Evolutionary conservation across 1,140 invertebrate genomes (phyloP).

Genomic region (Heliothis subflexa): DNA sequence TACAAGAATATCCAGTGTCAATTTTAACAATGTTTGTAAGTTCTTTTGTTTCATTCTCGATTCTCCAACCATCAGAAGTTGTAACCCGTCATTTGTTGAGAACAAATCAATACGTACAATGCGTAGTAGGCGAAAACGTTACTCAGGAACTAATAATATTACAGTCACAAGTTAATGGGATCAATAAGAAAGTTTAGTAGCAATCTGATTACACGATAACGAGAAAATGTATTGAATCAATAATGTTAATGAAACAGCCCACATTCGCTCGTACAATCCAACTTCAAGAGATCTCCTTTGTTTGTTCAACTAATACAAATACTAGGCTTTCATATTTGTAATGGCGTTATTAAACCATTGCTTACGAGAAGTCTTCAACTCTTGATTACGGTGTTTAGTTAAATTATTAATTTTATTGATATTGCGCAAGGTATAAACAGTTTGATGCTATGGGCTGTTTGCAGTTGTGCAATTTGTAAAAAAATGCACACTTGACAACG

Average conservation of each 20-base stretch:
- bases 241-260: not conserved
- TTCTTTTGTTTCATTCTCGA: not conserved
- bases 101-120: not conserved
- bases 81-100: not conserved
- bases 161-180: conserved; percentile 16
- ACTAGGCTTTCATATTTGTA: conserved; percentile 8
- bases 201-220: conserved; percentile 14
- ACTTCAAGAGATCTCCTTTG: not conserved
- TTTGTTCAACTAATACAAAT: conserved; percentile 4
- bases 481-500: conserved; percentile 31
- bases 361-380: not conserved
- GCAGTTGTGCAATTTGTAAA: conserved; percentile 29
- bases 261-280: not conserved
- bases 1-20: not conserved
- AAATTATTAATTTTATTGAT: conserved; percentile 20
- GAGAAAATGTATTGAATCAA: not conserved
- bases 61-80: not conserved
- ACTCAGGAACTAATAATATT: conserved; percentile 5
- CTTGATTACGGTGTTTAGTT: not conserved
- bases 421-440: conserved; percentile 33
- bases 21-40: too few species aligned
- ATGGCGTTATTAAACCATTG: not conserved
- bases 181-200: conserved; percentile 24
- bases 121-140: conserved; percentile 1
- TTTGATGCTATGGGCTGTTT: conserved; percentile 16